Percentiles rank a stretch among this genome's conserved stretches.
phyloP scores from a whole-genome alignment of 2,113 vertebrate species.

The Bungarus multicinctus region DNA sequence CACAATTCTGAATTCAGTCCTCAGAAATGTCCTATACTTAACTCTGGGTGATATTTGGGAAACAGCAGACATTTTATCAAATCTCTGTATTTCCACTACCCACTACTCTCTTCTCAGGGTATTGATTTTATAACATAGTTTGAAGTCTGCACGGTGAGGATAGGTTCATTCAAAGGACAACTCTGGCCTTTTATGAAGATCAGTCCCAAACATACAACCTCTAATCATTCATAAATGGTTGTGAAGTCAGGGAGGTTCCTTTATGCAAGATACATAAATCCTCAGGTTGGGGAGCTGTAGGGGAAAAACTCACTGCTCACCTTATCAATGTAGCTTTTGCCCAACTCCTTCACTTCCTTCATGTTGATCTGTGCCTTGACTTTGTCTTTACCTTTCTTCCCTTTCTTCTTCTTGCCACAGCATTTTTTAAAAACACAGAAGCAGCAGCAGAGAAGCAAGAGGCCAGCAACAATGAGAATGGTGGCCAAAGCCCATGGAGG shows the following conservation, averaged over 20 bases:
- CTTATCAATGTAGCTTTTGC: conserved; percentile 77
- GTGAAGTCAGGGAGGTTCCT: neutral
- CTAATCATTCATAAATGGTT: neutral
- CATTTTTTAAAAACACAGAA: conserved; percentile 80
- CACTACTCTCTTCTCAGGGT: neutral
- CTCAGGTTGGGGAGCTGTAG: fast-evolving
- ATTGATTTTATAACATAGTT: neutral
- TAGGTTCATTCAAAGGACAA: neutral
- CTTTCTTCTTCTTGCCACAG: conserved; percentile 68
- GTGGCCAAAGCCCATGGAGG: conserved; percentile 85
- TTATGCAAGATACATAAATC: neutral
- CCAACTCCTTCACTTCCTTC: conserved; percentile 73
- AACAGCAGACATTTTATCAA: neutral
- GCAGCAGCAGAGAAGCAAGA: conserved; percentile 76
- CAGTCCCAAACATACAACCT: neutral
- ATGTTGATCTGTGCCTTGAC: conserved; percentile 72
- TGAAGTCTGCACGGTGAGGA: neutral
- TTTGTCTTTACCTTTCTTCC: conserved; percentile 82
- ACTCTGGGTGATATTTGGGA: neutral
- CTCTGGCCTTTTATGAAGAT: neutral
- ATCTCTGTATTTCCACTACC: no score
- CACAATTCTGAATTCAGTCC: neutral
- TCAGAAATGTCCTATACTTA: neutral
- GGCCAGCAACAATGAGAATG: conserved; percentile 75
- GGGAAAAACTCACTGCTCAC: conserved; percentile 37